These are phyloP conservation scores for Slavum lentiscoides DNA, from an alignment of 2,888 invertebrate species.

Conservation along the genomic window DNA sequence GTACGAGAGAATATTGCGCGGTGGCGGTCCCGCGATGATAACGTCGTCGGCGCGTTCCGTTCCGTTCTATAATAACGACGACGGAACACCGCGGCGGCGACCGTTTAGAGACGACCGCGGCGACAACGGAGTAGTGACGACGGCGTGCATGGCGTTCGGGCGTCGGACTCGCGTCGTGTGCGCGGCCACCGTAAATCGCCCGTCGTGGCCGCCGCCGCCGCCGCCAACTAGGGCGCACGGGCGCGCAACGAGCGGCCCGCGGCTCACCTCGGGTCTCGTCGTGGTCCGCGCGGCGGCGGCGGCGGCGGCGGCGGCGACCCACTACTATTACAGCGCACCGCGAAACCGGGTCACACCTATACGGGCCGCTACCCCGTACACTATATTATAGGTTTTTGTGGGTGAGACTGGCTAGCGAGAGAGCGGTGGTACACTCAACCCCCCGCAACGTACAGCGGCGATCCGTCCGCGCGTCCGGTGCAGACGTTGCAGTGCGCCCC, in stretches of 20 bases:
- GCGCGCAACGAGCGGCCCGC: conserved; percentile 31
- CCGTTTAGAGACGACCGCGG: neutral
- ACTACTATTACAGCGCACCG: neutral
- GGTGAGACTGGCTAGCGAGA: no score
- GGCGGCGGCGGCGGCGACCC: no score
- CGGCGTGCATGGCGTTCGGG: conserved; percentile 47
- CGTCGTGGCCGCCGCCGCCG: no score
- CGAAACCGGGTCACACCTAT: conserved; percentile 50
- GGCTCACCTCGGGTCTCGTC: conserved; percentile 24
- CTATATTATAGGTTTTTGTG: no score
- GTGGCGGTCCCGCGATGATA: neutral
- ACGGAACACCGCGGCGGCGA: neutral
- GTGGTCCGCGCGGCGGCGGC: neutral
- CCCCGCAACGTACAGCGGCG: no score
- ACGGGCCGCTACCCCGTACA: neutral
- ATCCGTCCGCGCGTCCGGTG: no score
- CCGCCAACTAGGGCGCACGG: conserved; percentile 46
- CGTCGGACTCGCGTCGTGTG: conserved; percentile 48
- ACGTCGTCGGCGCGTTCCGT: neutral
- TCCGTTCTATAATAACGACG: neutral
- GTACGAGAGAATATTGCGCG: neutral
- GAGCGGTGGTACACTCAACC: no score
- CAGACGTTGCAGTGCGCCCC: no score
- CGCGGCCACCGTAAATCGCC: conserved; percentile 8
- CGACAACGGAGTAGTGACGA: neutral